Conservation (phyloP, 2,113 vertebrate genomes). For the Sinocyclocheilus maitianheensis region DNA sequence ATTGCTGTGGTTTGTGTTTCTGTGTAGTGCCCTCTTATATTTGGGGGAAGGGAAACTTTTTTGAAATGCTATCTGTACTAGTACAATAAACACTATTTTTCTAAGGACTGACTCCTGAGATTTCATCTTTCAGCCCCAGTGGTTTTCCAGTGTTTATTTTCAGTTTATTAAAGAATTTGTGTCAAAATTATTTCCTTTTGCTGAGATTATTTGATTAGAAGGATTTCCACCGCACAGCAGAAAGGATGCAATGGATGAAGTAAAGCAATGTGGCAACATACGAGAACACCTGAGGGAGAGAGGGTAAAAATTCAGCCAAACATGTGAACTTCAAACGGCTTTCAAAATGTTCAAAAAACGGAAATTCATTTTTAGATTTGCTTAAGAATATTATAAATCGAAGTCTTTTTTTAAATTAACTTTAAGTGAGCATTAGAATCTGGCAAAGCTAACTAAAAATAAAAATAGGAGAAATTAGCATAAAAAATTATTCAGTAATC, state of each 20-base stretch:
- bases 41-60: no score
- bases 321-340: neutral
- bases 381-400: neutral
- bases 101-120: neutral
- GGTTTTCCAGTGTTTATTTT: neutral
- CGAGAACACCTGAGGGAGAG: slow-evolving; percentile 78
- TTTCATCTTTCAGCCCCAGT: neutral
- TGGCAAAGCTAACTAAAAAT: neutral
- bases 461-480: neutral
- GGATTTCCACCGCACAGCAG: slow-evolving; percentile 73
- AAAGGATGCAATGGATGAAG: slow-evolving; percentile 79
- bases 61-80: no score
- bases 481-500: neutral
- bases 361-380: no score
- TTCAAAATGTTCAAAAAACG: neutral
- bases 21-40: neutral
- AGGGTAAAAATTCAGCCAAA: neutral
- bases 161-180: neutral
- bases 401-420: neutral
- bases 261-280: slow-evolving; percentile 77
- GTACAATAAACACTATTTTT: no score
- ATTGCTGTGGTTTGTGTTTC: neutral
- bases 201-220: slow-evolving; percentile 54
- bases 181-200: neutral
- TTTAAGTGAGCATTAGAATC: neutral